Percentiles rank a stretch among this genome's conserved stretches.
phyloP scores from a whole-genome alignment of 2,797 vertebrate genomes.

The Pipistrellus pipistrellus region DNA sequence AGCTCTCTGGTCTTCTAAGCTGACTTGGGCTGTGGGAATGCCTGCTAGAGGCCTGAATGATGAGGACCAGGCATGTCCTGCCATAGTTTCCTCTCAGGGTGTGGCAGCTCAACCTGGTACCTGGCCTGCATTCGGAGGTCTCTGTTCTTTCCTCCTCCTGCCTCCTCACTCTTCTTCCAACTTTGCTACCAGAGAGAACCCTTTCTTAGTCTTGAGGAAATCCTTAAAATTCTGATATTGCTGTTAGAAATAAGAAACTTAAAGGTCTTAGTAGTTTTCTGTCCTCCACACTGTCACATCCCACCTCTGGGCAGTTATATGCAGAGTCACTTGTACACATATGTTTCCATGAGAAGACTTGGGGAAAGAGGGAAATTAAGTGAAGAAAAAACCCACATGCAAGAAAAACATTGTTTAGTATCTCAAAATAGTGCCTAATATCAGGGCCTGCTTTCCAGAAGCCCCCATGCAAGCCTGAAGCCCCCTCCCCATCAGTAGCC shows the following conservation, averaged over 20 bases:
- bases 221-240: no score
- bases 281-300: neutral
- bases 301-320: neutral
- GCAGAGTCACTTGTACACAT: neutral
- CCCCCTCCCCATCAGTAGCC: neutral
- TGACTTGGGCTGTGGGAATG: accelerated
- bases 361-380: neutral
- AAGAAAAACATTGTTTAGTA: neutral
- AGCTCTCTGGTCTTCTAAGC: neutral
- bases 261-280: neutral
- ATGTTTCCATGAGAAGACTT: neutral
- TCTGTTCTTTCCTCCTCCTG: neutral
- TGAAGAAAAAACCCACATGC: neutral
- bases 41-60: neutral
- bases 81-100: accelerated
- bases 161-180: neutral
- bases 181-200: neutral
- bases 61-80: accelerated
- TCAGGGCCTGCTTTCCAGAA: neutral
- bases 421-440: neutral
- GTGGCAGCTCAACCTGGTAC: accelerated
- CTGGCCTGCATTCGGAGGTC: neutral
- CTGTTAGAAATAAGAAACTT: neutral
- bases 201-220: neutral
- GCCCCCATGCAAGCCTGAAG: neutral